Conservation (phyloP, 1,140 invertebrate species). For the Drusus annulatus region DNA sequence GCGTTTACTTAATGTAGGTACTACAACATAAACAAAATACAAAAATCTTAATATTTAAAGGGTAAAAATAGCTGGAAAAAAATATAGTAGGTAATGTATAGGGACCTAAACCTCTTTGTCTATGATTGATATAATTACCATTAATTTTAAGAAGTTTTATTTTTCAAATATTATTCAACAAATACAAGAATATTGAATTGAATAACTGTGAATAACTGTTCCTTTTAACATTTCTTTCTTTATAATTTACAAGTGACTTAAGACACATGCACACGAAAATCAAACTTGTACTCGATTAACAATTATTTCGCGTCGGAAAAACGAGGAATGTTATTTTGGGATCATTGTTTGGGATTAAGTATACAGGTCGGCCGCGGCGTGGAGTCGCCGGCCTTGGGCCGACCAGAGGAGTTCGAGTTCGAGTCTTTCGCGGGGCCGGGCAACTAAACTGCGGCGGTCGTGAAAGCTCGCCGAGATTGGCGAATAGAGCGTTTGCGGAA, state of each 20-base stretch:
- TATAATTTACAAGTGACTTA: not conserved
- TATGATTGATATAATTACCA: too few relatives aligned
- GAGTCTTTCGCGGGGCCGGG: too few relatives aligned
- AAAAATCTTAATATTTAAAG: too few relatives aligned
- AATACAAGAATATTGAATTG: too few relatives aligned
- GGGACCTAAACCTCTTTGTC: too few relatives aligned
- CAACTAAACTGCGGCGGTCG: not conserved
- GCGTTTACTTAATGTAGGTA: too few relatives aligned
- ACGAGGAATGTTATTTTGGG: constrained; percentile 28
- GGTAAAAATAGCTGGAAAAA: too few relatives aligned
- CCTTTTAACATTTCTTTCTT: not conserved
- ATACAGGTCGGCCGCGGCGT: not conserved
- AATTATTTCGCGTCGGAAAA: constrained; percentile 16
- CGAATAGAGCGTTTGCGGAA: not conserved
- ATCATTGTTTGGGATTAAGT: constrained; percentile 22
- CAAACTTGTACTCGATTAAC: not conserved
- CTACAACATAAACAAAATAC: too few relatives aligned
- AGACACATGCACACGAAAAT: not conserved
- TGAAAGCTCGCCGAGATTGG: not conserved
- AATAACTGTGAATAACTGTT: constrained; percentile 15
- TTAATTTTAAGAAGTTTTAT: too few relatives aligned
- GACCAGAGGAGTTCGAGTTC: not conserved
- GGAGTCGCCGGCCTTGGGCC: not conserved
- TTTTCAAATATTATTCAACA: too few relatives aligned
- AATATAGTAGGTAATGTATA: too few relatives aligned